Evolutionary conservation across 2,888 invertebrate species (phyloP), one percentile per base, ranked within the genome.

Genomic region (Platycnemis pennipes): DNA sequence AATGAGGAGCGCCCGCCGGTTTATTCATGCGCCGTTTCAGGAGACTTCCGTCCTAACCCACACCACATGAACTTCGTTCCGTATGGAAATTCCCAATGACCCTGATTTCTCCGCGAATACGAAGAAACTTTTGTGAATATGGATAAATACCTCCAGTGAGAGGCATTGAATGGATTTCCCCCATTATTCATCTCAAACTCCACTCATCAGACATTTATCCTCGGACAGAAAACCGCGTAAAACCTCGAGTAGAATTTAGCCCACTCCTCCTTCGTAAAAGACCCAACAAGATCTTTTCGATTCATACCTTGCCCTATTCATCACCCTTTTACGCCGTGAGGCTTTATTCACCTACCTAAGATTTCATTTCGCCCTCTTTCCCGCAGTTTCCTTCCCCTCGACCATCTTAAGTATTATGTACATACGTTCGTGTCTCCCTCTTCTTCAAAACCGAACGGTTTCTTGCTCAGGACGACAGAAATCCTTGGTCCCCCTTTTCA

Each of bases 21-120:
- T 56, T 89, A 89, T 89, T 89, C 89, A 89, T 91, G 37, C 91
- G 44, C 56, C 44, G 56, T 91, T 42, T 44, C 63, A 56, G 26
- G 91, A 63, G 63, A 63, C 69, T 63, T 91, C 91, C 91, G 56
- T 56, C 56, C 56, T 37, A 77, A 77, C 26, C 37, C 37, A 31
- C 37, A 31, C 37, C 11, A 37, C 77, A 77, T 77, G 77, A 77
- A 16, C 77, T 37, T 77, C 37, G 22, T 37, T 77, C 37, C 37
- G 37, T 4, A 77, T 77, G 77, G 77, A 77, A 77, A 77, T 37
- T 31, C 16, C 77, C 77, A 37, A 26, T 77, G 77, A 13, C 31
- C 37, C 37, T 26, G 37, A 77, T 77, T 77, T 37, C 77, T 77
- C 16, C 11, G 77, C 77, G 37, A 77, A 77, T 77, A 31, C 77